A percentile compares a stretch with the other conserved stretches of the same genome.
These are phyloP conservation scores for Perognathus longimembris DNA, from an alignment of 2,113 vertebrate genomes.

Conservation along the genomic window DNA sequence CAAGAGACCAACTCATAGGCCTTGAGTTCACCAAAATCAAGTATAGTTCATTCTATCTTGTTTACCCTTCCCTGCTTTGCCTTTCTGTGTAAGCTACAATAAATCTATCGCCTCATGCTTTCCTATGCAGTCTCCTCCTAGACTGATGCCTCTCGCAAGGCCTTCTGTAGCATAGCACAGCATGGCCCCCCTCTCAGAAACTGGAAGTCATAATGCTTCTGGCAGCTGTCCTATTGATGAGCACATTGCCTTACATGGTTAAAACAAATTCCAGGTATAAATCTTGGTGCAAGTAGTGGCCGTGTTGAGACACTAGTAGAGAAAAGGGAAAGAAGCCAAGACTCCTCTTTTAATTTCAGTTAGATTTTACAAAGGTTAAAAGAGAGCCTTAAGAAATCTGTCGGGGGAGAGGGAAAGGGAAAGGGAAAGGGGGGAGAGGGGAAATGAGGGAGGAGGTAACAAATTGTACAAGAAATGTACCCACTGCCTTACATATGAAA, in stretches of 20 bases:
- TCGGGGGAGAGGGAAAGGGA: too few relatives aligned
- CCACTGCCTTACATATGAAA: too few relatives aligned
- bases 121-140: background rate
- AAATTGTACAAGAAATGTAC: too few relatives aligned
- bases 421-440: too few relatives aligned
- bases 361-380: background rate
- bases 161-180: background rate
- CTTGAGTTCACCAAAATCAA: background rate
- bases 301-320: too few relatives aligned
- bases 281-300: background rate
- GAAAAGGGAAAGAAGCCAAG: background rate
- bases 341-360: background rate
- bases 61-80: background rate
- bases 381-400: slow-evolving; percentile 9
- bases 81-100: background rate
- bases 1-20: background rate
- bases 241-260: background rate
- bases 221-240: too few relatives aligned
- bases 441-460: too few relatives aligned
- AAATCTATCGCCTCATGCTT: too few relatives aligned
- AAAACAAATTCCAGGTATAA: background rate
- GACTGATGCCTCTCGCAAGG: background rate
- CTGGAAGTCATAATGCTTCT: background rate
- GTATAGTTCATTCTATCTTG: background rate
- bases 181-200: background rate